Evolutionary conservation across 92 coral and sea anemone genomes (phyloP), one percentile per base, ranked within the genome.

Genomic region (Bergia sp.): DNA sequence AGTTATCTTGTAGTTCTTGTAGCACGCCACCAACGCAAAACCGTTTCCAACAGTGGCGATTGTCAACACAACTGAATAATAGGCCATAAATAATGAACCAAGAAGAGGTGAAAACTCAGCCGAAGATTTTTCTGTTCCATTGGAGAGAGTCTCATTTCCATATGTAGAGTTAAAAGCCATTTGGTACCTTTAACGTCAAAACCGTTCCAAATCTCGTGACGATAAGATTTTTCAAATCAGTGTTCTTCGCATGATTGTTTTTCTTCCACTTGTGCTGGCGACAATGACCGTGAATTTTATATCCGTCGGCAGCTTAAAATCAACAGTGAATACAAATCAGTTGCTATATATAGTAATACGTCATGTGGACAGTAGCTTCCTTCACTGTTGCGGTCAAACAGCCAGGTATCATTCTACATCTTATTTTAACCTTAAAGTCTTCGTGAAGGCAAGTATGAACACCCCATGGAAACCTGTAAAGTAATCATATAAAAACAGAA

Each of bases 31-130:
- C 49, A 86, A 86, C 1, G 89, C 89, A 23, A 86, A 77, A 1
- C 79, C 61, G 73, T 95, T 95, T 29, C 98, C 98, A 13, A 95
- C 91, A 6, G 90, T 85, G 36, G 96, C 95, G 86, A 90, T 64
- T 0, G 82, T 66, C 43, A 95, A 95, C 1, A 95, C 65, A 0
- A 88, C 89, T 8, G 90, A 88, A 77, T 95, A 95, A 40, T 89
- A 72, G 29, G 92, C 90, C 37, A 89, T 78, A 29, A 69, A 84
- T 84, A 84, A 44, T 15, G 87, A 84, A 29, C 87, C 79, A 12
- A 84, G 18, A 16, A 84, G 58, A 23, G 87, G 87, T 7, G 87
- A 84, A 69, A 84, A 84, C 42, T 49, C 78, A 6, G 16, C 55
- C 0, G 77, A 50, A 11, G 13, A 7, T 66, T 84, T 84, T 20